Percentiles rank a stretch among this genome's conserved stretches.
Evolutionary conservation across 2,113 vertebrate species (phyloP).

Genomic region (Sylvietta virens): DNA sequence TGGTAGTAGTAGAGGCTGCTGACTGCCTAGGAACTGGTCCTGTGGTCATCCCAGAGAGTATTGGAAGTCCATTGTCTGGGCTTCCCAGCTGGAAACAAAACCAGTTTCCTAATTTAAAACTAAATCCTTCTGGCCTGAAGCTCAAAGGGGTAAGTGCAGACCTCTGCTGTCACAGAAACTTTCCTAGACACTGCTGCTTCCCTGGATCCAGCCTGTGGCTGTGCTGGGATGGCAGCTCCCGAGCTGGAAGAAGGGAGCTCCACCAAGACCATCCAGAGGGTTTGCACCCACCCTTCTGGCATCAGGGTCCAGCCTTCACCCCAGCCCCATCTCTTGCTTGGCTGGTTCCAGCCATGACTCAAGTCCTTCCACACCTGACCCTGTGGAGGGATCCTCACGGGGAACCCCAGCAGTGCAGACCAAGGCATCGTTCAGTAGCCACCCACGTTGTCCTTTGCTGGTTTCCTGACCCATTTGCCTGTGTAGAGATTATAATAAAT

Average conservation of each 20-base stretch:
- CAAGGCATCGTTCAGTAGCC: not conserved
- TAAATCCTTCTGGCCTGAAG: not conserved
- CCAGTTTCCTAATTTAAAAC: not conserved
- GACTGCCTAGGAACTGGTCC: not conserved
- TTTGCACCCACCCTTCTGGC: not conserved
- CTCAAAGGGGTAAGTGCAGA: not conserved
- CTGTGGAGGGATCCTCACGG: not conserved
- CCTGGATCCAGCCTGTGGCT: not conserved
- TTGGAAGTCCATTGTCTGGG: not conserved
- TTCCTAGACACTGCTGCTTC: accelerated
- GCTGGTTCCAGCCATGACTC: not conserved
- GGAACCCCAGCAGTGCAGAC: not conserved
- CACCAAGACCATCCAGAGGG: not conserved
- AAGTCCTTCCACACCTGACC: not conserved
- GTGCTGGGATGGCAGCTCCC: not conserved
- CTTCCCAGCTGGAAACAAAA: not conserved
- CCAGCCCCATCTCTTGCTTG: not conserved
- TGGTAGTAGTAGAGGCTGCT: not conserved
- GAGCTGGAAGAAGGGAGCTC: not conserved
- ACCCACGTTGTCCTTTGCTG: not conserved
- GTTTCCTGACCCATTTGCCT: not conserved
- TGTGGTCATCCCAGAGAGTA: not conserved
- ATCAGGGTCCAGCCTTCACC: not conserved
- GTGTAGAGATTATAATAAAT: not conserved
- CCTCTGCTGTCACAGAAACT: not conserved